Conservation (phyloP, 23 tunicate genomes). For the Clavelina lepadiformis region DNA sequence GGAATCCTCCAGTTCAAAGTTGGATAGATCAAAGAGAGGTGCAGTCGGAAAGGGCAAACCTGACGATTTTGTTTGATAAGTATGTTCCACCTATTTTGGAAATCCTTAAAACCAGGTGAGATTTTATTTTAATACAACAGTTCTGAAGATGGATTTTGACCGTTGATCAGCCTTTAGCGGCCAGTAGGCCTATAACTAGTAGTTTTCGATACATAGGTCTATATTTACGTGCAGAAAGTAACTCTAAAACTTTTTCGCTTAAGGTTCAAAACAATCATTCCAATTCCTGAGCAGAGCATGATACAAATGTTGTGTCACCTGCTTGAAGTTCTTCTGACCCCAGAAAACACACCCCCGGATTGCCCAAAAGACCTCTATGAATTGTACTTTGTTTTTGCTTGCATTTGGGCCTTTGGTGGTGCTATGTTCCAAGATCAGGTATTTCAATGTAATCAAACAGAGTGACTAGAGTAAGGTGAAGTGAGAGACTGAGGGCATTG, state of each 20-base stretch:
- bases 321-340: constrained; percentile 91
- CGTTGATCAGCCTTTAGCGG: too few relatives aligned
- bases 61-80: constrained; percentile 95
- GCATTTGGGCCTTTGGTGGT: constrained; percentile 98
- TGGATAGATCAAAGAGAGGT: constrained; percentile 96
- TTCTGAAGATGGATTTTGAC: too few relatives aligned
- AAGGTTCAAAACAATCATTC: constrained; percentile 96
- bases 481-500: too few relatives aligned
- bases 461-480: too few relatives aligned
- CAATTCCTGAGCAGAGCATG: constrained; percentile 97
- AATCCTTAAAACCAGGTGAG: constrained; percentile 63
- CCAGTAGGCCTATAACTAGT: too few relatives aligned
- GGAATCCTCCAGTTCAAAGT: constrained; percentile 96
- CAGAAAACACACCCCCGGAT: constrained; percentile 95
- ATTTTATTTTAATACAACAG: too few relatives aligned
- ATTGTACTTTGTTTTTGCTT: constrained; percentile 93
- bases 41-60: constrained; percentile 92
- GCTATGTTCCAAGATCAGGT: constrained; percentile 99
- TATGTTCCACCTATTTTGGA: constrained; percentile 94
- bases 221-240: too few relatives aligned
- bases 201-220: too few relatives aligned
- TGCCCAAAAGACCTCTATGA: constrained; percentile 97
- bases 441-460: background rate
- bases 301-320: constrained; percentile 95
- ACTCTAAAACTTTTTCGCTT: background rate